Conservation (phyloP, 2,797 vertebrate genomes). For the Orientallactaga sibirica region DNA sequence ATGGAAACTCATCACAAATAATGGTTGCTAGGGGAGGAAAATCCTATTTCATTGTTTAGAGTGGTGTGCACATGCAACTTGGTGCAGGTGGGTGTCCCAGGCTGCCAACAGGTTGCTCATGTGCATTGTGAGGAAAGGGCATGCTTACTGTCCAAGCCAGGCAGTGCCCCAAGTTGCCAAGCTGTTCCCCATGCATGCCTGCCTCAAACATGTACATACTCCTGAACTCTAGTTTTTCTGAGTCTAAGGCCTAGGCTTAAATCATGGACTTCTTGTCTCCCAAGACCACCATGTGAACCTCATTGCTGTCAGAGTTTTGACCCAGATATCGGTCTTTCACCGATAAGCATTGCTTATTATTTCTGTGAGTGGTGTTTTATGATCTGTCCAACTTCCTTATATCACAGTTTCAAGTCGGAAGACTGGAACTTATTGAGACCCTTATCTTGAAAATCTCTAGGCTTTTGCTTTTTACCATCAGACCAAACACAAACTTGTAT, state of each 20-base stretch:
- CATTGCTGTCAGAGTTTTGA: conserved; percentile 48
- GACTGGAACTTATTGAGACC: conserved; percentile 33
- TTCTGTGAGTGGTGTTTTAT: conserved; percentile 40
- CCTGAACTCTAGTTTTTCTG: not conserved
- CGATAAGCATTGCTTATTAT: conserved; percentile 24
- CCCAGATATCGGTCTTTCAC: not conserved
- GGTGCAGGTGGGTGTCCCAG: too few species aligned
- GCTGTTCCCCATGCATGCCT: too few species aligned
- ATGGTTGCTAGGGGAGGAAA: too few species aligned
- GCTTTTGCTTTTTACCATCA: conserved; percentile 45
- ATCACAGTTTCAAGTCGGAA: conserved; percentile 39
- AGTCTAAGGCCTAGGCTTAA: conserved; percentile 12
- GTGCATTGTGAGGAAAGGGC: too few species aligned
- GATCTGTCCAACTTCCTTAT: conserved; percentile 41
- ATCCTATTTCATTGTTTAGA: too few species aligned
- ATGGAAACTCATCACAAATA: too few species aligned
- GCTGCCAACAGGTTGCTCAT: too few species aligned
- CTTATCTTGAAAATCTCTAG: conserved; percentile 50
- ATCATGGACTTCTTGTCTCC: not conserved
- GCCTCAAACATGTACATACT: not conserved
- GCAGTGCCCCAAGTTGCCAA: too few species aligned
- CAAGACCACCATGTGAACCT: not conserved
- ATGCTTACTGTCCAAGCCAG: too few species aligned
- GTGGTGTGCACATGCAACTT: too few species aligned
- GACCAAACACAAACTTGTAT: conserved; percentile 55